Evolutionary conservation across 2,113 vertebrate genomes (phyloP).

Genomic region (Platanista minor): DNA sequence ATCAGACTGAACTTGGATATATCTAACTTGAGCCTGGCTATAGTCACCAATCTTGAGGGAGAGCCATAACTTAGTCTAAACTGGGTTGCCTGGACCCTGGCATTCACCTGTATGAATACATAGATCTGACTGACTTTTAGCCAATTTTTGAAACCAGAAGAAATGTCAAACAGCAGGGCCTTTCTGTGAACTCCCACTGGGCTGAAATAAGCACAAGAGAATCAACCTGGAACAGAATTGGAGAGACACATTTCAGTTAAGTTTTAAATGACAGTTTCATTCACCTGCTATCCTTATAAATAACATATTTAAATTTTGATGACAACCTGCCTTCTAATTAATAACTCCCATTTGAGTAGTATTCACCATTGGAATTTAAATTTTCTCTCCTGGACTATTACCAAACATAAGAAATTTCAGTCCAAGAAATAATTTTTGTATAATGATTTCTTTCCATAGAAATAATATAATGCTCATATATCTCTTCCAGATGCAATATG

Average conservation of each 20-base stretch:
- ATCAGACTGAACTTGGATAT: neutral
- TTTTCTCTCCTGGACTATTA: neutral
- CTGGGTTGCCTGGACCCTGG: neutral
- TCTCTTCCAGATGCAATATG: neutral
- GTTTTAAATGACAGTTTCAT: neutral
- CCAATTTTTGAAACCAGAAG: neutral
- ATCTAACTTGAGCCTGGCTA: neutral
- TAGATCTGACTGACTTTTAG: neutral
- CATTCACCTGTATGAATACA: neutral
- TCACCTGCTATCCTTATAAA: neutral
- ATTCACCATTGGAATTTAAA: neutral
- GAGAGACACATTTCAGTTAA: neutral
- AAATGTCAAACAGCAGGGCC: neutral
- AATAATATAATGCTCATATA: neutral
- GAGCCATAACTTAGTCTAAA: neutral
- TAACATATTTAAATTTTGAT: neutral
- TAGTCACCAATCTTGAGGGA: neutral
- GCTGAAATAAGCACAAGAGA: neutral
- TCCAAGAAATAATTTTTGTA: neutral
- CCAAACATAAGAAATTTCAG: neutral
- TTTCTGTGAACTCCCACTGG: neutral
- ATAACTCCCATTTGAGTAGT: neutral
- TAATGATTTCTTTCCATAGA: neutral
- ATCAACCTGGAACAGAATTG: neutral
- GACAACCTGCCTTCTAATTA: slow-evolving; percentile 10